phyloP scores from a whole-genome alignment of 2,113 vertebrate species.

The Toxotes jaculatrix region DNA sequence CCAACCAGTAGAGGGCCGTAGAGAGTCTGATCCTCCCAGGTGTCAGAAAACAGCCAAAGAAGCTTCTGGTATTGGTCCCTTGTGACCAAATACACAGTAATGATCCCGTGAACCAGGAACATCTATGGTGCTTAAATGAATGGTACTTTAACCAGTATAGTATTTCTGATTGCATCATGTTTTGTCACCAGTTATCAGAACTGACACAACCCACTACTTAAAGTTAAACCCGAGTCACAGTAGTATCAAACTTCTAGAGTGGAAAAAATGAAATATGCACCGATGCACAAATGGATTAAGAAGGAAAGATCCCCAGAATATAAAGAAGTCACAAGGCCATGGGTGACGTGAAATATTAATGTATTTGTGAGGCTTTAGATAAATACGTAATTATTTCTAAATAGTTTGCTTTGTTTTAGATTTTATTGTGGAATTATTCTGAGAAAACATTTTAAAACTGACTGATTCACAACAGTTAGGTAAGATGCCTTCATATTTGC shows the following conservation, averaged over 20 bases:
- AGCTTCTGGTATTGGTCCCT: constrained; percentile 1
- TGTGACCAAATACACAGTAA: neutral
- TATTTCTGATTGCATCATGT: neutral
- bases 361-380: neutral
- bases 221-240: neutral
- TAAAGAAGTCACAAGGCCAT: neutral
- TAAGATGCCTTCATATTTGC: neutral
- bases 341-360: neutral
- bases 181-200: neutral
- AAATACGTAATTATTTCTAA: neutral
- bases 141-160: neutral
- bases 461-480: neutral
- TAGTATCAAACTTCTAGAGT: neutral
- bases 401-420: neutral
- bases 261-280: neutral
- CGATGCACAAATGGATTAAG: neutral
- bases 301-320: neutral
- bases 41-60: constrained; percentile 27
- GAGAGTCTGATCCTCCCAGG: constrained; percentile 13
- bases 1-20: constrained; percentile 43
- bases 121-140: neutral
- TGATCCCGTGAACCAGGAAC: neutral
- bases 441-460: neutral
- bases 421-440: neutral
- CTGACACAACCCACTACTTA: neutral